Conservation (phyloP, 2,113 vertebrate species). For the Psettodes erumei region DNA sequence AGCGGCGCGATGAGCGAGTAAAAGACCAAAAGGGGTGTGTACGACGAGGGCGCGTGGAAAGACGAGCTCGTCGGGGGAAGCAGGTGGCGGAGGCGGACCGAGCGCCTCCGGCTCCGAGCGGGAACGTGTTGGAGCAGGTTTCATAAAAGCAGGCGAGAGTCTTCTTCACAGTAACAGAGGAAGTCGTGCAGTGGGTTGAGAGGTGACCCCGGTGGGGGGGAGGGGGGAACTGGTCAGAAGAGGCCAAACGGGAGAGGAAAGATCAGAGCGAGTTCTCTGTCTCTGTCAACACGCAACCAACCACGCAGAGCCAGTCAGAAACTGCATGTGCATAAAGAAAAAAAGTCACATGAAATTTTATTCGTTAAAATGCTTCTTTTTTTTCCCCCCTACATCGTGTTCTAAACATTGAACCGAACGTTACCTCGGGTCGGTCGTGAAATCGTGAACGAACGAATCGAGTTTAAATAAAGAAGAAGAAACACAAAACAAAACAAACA, state of each 20-base stretch:
- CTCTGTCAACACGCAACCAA: slow-evolving; percentile 49
- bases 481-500: neutral
- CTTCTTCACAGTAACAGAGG: slow-evolving; percentile 57
- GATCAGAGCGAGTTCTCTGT: slow-evolving; percentile 21
- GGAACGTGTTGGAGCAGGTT: slow-evolving; percentile 49
- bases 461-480: slow-evolving; percentile 17
- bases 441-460: neutral
- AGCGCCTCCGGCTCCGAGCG: slow-evolving; percentile 18
- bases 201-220: slow-evolving; percentile 11
- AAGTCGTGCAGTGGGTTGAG: slow-evolving; percentile 32
- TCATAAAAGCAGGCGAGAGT: slow-evolving; percentile 60
- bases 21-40: slow-evolving; percentile 8
- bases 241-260: slow-evolving; percentile 26
- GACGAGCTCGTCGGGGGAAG: neutral
- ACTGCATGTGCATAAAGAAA: slow-evolving; percentile 19
- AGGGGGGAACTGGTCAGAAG: slow-evolving; percentile 21
- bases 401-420: slow-evolving; percentile 13
- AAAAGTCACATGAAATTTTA: neutral
- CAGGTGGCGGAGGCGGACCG: neutral
- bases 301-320: slow-evolving; percentile 69
- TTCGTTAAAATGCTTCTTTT: slow-evolving; percentile 7
- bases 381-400: neutral
- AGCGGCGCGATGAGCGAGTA: slow-evolving; percentile 31
- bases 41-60: slow-evolving; percentile 2
- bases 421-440: neutral